These are phyloP conservation scores for Xiphydria camelus DNA, from an alignment of 2,888 invertebrate genomes.

Conservation along the genomic window DNA sequence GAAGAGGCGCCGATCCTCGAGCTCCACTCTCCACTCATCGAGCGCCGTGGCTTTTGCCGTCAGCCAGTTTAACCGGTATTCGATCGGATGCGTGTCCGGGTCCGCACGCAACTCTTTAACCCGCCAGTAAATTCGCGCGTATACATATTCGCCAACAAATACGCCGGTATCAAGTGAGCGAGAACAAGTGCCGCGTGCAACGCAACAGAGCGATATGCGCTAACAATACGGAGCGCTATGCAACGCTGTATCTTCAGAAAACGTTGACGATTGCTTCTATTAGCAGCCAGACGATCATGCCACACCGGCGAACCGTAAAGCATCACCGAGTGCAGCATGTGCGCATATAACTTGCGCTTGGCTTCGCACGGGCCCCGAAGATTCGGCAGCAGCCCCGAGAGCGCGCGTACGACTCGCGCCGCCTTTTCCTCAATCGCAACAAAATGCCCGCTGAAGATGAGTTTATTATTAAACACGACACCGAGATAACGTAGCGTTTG, in stretches of 20 bases:
- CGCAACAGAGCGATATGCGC: not conserved
- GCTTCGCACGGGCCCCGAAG: not conserved
- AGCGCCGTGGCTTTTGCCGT: too few species aligned
- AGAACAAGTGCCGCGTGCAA: not conserved
- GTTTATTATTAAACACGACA: not conserved
- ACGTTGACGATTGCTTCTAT: too few species aligned
- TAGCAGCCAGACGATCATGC: too few species aligned
- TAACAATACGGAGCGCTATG: not conserved
- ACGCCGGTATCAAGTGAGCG: not conserved
- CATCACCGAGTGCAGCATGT: not conserved
- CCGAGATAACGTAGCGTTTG: not conserved
- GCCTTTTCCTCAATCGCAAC: not conserved
- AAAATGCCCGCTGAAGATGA: not conserved
- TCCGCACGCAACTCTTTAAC: too few species aligned
- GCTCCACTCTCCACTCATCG: too few species aligned
- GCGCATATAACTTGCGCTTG: not conserved
- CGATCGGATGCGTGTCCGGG: too few species aligned
- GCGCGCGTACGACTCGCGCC: not conserved
- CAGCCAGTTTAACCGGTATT: too few species aligned
- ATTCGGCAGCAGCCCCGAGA: not conserved
- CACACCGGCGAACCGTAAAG: not conserved
- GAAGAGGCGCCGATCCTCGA: too few species aligned
- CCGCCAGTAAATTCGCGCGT: too few species aligned
- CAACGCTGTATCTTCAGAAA: not conserved
- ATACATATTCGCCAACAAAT: accelerated